Conservation (phyloP, 2,113 vertebrate genomes). For the Xiphorhynchus elegans region DNA sequence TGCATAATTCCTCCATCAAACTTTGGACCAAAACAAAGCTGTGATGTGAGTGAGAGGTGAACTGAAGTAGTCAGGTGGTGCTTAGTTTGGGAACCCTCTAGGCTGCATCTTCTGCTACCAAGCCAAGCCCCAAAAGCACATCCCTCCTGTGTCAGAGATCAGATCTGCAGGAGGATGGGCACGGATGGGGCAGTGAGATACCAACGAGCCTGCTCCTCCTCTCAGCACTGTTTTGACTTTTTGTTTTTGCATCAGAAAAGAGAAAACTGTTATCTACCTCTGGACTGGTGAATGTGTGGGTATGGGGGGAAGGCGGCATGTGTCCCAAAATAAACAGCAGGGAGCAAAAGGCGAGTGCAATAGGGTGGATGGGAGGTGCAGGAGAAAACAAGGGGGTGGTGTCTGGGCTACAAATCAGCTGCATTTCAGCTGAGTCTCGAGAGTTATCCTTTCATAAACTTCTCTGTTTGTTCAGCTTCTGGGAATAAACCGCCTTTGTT, state of each 20-base stretch:
- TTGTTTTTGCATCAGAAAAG: not conserved
- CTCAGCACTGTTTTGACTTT: not conserved
- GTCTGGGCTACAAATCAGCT: not conserved
- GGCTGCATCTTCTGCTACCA: not conserved
- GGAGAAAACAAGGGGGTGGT: not conserved
- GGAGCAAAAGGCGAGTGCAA: not conserved
- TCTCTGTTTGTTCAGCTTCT: not conserved
- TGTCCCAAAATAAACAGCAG: not conserved
- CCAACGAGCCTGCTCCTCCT: not conserved
- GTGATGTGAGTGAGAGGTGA: not conserved
- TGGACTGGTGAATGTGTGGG: not conserved
- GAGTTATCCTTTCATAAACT: not conserved
- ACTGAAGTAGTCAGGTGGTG: not conserved
- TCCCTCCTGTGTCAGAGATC: not conserved
- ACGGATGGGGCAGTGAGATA: not conserved
- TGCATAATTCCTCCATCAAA: not conserved
- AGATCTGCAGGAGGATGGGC: not conserved
- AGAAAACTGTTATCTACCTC: not conserved
- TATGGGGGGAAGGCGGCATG: not conserved
- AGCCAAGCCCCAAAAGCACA: not conserved
- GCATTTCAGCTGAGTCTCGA: not conserved
- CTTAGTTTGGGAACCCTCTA: not conserved
- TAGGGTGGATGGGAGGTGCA: not conserved
- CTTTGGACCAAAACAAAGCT: not conserved
- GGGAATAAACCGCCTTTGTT: not conserved